Evolutionary conservation across 2,113 vertebrate species (phyloP).

Genomic region (Melanocharis versteri): DNA sequence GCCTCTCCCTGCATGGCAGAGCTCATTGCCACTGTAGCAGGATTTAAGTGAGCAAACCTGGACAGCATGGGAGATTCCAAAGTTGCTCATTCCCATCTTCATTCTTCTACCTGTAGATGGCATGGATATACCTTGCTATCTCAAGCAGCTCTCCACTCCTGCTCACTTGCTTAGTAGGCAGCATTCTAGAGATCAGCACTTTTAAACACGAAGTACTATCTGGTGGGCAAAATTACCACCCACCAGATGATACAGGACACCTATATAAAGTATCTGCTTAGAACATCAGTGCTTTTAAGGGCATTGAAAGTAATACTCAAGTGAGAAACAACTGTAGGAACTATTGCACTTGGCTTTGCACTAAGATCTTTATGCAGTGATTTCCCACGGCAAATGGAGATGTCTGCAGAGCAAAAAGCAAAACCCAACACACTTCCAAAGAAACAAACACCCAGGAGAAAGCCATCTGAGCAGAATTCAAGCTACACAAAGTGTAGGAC

Average conservation of each 20-base stretch:
- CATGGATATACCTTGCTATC: conserved; percentile 36
- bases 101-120: conserved; percentile 48
- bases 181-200: not conserved
- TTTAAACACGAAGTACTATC: not conserved
- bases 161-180: not conserved
- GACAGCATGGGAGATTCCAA: not conserved
- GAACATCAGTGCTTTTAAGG: not conserved
- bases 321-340: not conserved
- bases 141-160: not conserved
- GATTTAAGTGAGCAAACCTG: not conserved
- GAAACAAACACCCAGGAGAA: not conserved
- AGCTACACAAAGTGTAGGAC: not conserved
- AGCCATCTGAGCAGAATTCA: not conserved
- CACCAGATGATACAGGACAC: not conserved
- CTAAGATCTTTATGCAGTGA: not conserved
- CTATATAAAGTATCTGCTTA: not conserved
- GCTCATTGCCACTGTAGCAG: accelerated
- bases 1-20: not conserved
- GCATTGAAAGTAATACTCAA: not conserved
- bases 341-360: not conserved
- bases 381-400: not conserved
- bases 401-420: not conserved
- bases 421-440: not conserved
- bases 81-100: not conserved
- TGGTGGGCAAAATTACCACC: not conserved